These are phyloP conservation scores for Antigone vipio DNA, from an alignment of 2,113 vertebrate species.

Conservation along the genomic window DNA sequence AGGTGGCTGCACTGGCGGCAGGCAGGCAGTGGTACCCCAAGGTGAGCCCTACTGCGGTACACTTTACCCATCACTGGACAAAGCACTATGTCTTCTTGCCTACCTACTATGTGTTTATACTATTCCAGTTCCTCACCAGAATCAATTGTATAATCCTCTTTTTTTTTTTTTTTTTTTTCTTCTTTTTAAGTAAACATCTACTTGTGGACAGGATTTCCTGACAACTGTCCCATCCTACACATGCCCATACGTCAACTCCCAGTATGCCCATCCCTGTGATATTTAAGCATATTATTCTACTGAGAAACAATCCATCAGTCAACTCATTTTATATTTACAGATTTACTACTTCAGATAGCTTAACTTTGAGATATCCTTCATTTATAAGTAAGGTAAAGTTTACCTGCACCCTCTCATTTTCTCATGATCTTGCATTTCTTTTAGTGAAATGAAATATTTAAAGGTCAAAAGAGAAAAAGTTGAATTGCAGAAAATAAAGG, in stretches of 20 bases:
- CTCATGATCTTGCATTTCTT: background rate
- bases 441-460: background rate
- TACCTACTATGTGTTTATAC: background rate
- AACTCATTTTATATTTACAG: background rate
- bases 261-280: background rate
- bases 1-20: background rate
- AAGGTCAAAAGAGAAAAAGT: background rate
- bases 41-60: accelerated
- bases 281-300: background rate
- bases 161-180: too few relatives aligned
- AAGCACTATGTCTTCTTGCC: background rate
- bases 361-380: background rate
- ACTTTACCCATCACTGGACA: background rate
- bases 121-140: background rate
- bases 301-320: background rate
- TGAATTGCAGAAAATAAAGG: background rate
- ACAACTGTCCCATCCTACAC: background rate
- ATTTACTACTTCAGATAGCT: background rate
- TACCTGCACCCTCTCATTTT: background rate
- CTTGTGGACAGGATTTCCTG: background rate
- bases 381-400: background rate
- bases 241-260: background rate
- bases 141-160: background rate
- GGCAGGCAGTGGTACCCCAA: background rate
- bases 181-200: background rate